A percentile compares a stretch with the other conserved stretches of the same genome.
Evolutionary conservation across 2,797 vertebrate genomes (phyloP).

Genomic region (Champsocephalus esox): DNA sequence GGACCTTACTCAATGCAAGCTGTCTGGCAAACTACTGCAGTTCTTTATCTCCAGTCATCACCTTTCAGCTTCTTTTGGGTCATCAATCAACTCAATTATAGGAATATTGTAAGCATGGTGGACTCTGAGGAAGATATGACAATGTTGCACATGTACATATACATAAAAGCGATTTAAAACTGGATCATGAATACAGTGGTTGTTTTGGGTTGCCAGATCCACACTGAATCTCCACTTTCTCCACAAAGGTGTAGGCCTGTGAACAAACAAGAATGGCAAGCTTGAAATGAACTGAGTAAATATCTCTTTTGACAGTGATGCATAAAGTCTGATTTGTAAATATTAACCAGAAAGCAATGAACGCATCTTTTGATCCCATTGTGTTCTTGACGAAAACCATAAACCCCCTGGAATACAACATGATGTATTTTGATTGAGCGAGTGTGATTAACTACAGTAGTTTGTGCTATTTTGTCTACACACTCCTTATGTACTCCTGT

Average conservation of each 20-base stretch:
- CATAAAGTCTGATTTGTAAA: constrained; percentile 75
- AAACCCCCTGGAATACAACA: constrained; percentile 35
- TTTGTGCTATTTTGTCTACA: constrained; percentile 63
- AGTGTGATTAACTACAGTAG: constrained; percentile 43
- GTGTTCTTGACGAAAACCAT: constrained; percentile 21
- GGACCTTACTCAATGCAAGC: constrained; percentile 71
- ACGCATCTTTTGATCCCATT: constrained; percentile 14
- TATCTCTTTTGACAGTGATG: constrained; percentile 62
- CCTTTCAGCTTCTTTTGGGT: constrained; percentile 22
- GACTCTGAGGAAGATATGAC: constrained; percentile 1
- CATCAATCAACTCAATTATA: not conserved
- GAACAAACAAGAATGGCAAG: constrained; percentile 1
- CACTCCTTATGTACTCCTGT: constrained; percentile 48
- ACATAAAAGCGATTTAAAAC: constrained; percentile 19
- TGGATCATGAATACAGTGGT: not conserved
- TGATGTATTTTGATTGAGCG: constrained; percentile 30
- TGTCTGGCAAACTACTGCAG: constrained; percentile 37
- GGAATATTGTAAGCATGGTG: constrained; percentile 10
- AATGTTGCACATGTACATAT: constrained; percentile 33
- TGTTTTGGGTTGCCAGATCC: constrained; percentile 19
- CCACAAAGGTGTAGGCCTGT: constrained; percentile 15
- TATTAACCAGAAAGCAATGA: constrained; percentile 55
- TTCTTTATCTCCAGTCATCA: constrained; percentile 41
- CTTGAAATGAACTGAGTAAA: constrained; percentile 30
- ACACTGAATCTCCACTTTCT: constrained; percentile 11